A percentile compares a stretch with the other conserved stretches of the same genome.
phyloP scores from a whole-genome alignment of 2,797 vertebrate genomes.

The Heteromormyrus szaboi region DNA sequence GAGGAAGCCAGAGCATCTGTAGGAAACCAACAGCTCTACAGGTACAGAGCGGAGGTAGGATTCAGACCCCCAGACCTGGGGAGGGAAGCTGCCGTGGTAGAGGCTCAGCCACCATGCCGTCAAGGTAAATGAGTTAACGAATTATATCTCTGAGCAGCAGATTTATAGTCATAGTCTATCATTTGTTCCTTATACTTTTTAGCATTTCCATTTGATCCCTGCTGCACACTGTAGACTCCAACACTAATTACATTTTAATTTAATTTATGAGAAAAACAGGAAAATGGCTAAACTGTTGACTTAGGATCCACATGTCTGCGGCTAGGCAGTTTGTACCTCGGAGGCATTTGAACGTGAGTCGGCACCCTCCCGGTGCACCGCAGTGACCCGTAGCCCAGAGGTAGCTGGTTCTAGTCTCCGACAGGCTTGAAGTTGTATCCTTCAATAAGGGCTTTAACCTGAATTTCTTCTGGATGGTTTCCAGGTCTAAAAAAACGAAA shows the following conservation, averaged over 20 bases:
- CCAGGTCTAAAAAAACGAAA: slow-evolving; percentile 39
- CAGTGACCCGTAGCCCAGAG: not conserved
- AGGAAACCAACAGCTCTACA: not conserved
- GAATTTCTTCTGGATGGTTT: not conserved
- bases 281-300: not conserved
- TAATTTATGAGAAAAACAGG: not conserved
- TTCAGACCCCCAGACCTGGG: not conserved
- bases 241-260: not conserved
- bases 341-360: not conserved
- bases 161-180: not conserved
- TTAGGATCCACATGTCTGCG: not conserved
- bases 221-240: not conserved
- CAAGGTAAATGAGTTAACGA: not conserved
- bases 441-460: not conserved
- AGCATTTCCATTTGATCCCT: not conserved
- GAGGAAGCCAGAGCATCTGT: not conserved
- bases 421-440: not conserved
- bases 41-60: not conserved
- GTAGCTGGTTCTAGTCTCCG: not conserved
- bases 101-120: not conserved
- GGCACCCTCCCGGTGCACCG: not conserved
- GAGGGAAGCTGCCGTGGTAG: not conserved
- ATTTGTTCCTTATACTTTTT: not conserved
- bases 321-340: not conserved
- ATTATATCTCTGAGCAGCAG: not conserved